Evolutionary conservation across 2,888 invertebrate genomes (phyloP).

Genomic region (Thymelicus lineola): DNA sequence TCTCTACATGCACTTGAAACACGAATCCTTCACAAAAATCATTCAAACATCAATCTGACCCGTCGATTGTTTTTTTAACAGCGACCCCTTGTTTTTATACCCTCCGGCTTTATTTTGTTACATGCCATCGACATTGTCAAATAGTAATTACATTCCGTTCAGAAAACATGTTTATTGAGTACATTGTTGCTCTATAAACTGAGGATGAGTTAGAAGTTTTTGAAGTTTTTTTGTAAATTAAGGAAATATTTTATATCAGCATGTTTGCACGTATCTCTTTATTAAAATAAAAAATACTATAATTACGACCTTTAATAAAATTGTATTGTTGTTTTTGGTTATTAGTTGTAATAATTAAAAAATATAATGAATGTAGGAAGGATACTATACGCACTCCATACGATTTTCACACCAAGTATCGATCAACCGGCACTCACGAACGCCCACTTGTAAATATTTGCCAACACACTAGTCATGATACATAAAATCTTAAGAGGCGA

Average conservation of each 20-base stretch:
- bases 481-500: slow-evolving; percentile 71
- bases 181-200: slow-evolving; percentile 36
- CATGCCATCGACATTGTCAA: slow-evolving; percentile 58
- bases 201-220: neutral
- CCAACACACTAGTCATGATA: slow-evolving; percentile 51
- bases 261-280: too few relatives aligned
- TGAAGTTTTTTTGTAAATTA: too few relatives aligned
- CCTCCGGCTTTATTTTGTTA: slow-evolving; percentile 62
- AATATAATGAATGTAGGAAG: neutral
- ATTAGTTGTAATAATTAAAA: too few relatives aligned
- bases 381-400: neutral
- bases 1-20: neutral
- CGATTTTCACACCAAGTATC: neutral
- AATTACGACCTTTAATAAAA: too few relatives aligned
- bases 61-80: slow-evolving; percentile 58
- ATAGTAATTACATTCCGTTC: slow-evolving; percentile 66
- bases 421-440: slow-evolving; percentile 42
- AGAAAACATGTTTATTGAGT: slow-evolving; percentile 47
- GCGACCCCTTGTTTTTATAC: slow-evolving; percentile 64
- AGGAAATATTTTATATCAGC: too few relatives aligned
- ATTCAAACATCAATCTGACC: slow-evolving; percentile 60
- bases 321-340: too few relatives aligned
- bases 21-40: too few relatives aligned
- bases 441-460: slow-evolving; percentile 36
- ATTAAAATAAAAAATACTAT: too few relatives aligned